Conservation (phyloP, 2,888 invertebrate genomes). For the Emmelina monodactyla region DNA sequence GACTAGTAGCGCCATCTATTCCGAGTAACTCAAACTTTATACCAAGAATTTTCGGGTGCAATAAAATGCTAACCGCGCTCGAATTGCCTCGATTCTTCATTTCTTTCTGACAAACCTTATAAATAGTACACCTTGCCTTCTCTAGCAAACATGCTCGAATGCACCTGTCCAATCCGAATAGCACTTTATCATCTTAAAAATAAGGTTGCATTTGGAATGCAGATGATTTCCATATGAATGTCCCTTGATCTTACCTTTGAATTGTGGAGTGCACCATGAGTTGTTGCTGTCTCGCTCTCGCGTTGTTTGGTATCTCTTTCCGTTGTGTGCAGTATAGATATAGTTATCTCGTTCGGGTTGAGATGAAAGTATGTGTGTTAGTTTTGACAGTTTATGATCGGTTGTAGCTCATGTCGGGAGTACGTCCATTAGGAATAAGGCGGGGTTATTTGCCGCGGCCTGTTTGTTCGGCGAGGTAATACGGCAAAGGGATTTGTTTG, state of each 20-base stretch:
- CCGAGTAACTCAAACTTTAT: constrained; percentile 29
- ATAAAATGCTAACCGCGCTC: neutral
- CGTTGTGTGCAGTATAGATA: constrained; percentile 35
- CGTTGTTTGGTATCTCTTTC: constrained; percentile 45
- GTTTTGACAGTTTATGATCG: constrained; percentile 39
- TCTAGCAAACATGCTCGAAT: constrained; percentile 29
- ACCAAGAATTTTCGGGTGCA: constrained; percentile 27
- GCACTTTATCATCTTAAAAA: constrained; percentile 30
- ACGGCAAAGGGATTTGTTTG: too few species aligned
- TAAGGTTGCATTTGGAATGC: constrained; percentile 61
- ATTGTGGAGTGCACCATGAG: constrained; percentile 42
- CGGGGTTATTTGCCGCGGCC: constrained; percentile 37
- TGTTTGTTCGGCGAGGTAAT: too few species aligned
- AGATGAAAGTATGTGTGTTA: constrained; percentile 56
- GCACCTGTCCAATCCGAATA: constrained; percentile 34
- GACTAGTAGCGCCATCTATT: constrained; percentile 51
- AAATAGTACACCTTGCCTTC: constrained; percentile 28
- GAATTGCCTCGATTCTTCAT: constrained; percentile 4
- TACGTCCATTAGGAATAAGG: constrained; percentile 63
- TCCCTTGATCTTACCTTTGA: constrained; percentile 30
- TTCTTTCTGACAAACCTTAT: constrained; percentile 22
- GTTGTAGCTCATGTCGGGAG: constrained; percentile 26
- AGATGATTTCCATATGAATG: constrained; percentile 18
- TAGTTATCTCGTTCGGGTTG: constrained; percentile 49
- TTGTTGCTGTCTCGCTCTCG: constrained; percentile 48